Conservation (phyloP, 1,140 invertebrate species). For the Eueides isabella region DNA sequence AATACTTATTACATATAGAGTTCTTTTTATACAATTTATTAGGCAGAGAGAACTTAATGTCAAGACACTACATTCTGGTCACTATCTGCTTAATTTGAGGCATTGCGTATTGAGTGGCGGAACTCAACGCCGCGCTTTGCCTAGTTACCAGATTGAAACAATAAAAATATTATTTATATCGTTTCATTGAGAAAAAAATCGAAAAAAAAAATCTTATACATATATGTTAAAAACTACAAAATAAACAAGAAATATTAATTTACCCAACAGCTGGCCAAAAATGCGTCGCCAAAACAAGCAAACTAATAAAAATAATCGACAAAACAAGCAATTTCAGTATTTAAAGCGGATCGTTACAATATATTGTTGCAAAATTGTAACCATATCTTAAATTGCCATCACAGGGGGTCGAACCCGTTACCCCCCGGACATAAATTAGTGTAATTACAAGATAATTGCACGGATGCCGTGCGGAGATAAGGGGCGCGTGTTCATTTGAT, state of each 20-base stretch:
- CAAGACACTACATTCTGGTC: too few species aligned
- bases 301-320: constrained; percentile 6
- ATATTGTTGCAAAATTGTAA: constrained; percentile 4
- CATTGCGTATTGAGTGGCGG: too few species aligned
- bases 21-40: too few species aligned
- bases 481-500: constrained; percentile 18
- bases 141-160: too few species aligned
- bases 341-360: background rate
- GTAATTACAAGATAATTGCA: constrained; percentile 30
- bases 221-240: background rate
- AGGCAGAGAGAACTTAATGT: too few species aligned
- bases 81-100: too few species aligned
- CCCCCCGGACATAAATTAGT: constrained; percentile 30
- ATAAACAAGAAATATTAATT: background rate
- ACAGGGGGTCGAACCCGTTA: constrained; percentile 10
- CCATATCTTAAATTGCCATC: constrained; percentile 26
- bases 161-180: too few species aligned
- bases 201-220: too few species aligned
- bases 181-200: too few species aligned
- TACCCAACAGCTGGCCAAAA: constrained; percentile 12
- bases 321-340: constrained; percentile 6
- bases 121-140: too few species aligned
- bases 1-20: background rate
- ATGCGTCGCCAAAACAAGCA: constrained; percentile 3
- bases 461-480: constrained; percentile 21